Evolutionary conservation across 2,797 vertebrate genomes (phyloP), one percentile per base, ranked within the genome.

Genomic region (Nasua narica): DNA sequence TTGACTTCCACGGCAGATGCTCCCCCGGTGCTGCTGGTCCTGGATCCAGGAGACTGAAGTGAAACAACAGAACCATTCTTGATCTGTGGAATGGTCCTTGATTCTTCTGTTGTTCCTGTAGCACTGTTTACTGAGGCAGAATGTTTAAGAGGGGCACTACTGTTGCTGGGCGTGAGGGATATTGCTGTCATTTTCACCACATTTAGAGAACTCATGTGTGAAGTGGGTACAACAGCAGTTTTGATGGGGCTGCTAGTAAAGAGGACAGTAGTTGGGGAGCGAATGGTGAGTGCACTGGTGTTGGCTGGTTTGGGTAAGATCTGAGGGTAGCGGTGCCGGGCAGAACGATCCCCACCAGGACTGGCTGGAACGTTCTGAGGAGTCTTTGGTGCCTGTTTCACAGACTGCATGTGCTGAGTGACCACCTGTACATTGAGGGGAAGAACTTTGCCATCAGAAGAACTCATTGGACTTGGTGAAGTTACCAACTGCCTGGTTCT

Each of bases 351-450:
- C 37, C 99, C 99, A 7, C 98, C 98, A 0, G 99, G 99, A 97
- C 99, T 99, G 95, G 99, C 98, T 0, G 99, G 98, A 91, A 99
- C 97, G 2, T 99, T 99, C 98, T 99, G 99, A n/a, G 99, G 98
- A 69, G 99, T 99, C 99, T 99, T 99, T 98, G 99, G 99, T 97
- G 99, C 99, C 98, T 99, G 99, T 97, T 99, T 99, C 97, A 99
- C 98, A 93, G 99, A 99, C 98, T 99, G 99, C 99, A 99, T 99
- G 97, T 99, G 99, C 98, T 99, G 99, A 74, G 99, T 99, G 98
- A 99, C 99, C 98, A 99, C 99, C 97, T 99, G 99, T 97, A 99
- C 99, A 9, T 99, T 99, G 91, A 99, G 98, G 0, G 99, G 99
- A 96, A 99, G 98, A 96, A 99, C 99, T 98, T 99, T 99, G 98